Percentiles rank a stretch among this genome's conserved stretches.
Conservation (phyloP, 1,140 invertebrate genomes). For the Cyclargus thomasi region DNA sequence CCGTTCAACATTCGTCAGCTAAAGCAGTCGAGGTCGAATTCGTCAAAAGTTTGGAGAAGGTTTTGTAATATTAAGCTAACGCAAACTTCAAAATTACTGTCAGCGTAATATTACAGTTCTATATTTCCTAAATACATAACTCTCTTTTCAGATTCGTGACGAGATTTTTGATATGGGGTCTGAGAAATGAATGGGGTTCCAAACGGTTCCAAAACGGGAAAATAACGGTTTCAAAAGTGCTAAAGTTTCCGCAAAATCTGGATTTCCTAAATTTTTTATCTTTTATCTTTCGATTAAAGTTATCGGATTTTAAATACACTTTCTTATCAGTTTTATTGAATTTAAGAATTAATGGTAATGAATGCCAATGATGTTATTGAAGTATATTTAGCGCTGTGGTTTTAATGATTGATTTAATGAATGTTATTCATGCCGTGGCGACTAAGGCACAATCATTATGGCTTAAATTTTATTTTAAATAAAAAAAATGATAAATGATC, state of each 20-base stretch:
- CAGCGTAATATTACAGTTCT: too few relatives aligned
- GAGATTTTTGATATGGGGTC: neutral
- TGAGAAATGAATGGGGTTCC: too few relatives aligned
- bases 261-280: neutral
- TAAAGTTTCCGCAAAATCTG: neutral
- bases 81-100: too few relatives aligned
- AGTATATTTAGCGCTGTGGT: neutral
- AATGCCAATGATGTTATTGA: constrained; percentile 1
- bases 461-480: neutral
- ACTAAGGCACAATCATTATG: neutral
- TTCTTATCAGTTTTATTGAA: neutral
- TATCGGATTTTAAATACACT: neutral
- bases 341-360: neutral
- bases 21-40: neutral
- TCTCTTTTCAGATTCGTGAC: neutral
- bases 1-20: too few relatives aligned
- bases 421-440: neutral
- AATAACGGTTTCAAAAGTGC: neutral
- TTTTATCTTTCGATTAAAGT: neutral
- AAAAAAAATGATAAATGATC: neutral
- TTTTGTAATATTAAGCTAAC: neutral
- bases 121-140: neutral
- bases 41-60: neutral
- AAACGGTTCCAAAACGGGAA: too few relatives aligned
- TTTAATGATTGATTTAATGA: constrained; percentile 7